These are phyloP conservation scores for Leptobrachium ailaonicum DNA, from an alignment of 2,113 vertebrate genomes.

Conservation along the genomic window DNA sequence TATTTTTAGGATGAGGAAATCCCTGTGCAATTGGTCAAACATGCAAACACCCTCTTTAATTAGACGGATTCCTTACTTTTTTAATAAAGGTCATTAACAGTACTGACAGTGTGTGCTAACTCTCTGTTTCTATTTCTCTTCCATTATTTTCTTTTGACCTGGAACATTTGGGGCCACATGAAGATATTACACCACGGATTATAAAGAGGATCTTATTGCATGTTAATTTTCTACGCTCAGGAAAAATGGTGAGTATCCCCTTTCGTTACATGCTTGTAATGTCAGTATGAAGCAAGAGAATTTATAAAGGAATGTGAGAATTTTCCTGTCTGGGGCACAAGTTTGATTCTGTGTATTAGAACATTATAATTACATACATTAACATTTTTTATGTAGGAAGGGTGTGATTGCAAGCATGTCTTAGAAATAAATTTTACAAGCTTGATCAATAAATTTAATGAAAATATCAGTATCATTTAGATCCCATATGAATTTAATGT, in stretches of 20 bases:
- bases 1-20: constrained; percentile 17
- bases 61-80: not conserved
- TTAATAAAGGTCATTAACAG: not conserved
- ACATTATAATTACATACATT: too few species aligned
- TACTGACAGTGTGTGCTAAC: not conserved
- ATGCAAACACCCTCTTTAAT: constrained; percentile 6
- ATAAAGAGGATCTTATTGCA: constrained; percentile 11
- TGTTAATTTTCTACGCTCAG: not conserved
- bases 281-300: not conserved
- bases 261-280: not conserved
- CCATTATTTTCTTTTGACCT: not conserved
- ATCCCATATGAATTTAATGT: too few species aligned
- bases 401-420: too few species aligned
- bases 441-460: too few species aligned
- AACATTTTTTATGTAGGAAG: too few species aligned
- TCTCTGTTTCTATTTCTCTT: not conserved
- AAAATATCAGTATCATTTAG: too few species aligned
- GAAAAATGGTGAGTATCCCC: not conserved
- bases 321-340: not conserved
- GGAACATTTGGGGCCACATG: not conserved
- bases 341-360: not conserved
- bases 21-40: not conserved
- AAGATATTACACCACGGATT: constrained; percentile 7
- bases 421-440: too few species aligned
- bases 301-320: constrained; percentile 9